Base-by-base conservation (phyloP, 2,888 invertebrate genomes). In the Pyralis farinalis region DNA sequence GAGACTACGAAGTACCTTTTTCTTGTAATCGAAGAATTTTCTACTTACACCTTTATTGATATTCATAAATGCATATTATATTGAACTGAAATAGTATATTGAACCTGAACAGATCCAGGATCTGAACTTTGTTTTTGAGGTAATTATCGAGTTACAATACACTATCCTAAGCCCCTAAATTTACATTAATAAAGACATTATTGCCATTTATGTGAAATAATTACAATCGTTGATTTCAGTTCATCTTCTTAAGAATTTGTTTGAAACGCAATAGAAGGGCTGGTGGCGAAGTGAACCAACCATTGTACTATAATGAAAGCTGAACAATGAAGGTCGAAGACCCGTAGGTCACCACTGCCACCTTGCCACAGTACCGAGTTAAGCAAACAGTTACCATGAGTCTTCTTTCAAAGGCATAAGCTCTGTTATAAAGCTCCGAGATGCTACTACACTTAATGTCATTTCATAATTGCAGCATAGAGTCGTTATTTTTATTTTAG, bases 271-370 rank as follows among this genome's bases (percentile, higher is more conserved):
- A 29, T 34, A 29, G 53, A 44, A 53, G 48, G 43, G 49, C 53
- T 59, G 55, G 58, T 61, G 54, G 51, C 53, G 52, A 51, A 46
- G 47, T 46, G 55, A 63, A 58, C 54, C 63, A 60, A 65, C 71
- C 73, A 73, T 81, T 79, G 81, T 77, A 70, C 73, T 76, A 52
- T 72, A 73, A 78, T 78, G 75, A 68, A 77, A 75, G 71, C 67
- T 75, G 71, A 84, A 83, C 84, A 85, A 84, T 83, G 71, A 74
- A 70, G 84, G 84, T 83, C 85, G 78, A 71, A 71, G 83, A 82
- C 83, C 82, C 71, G 67, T 62, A 68, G 83, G 81, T 80, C 78
- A 78, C 68, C 69, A 63, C 74, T 63, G 62, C 70, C 65, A 70
- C 67, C 63, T 71, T 54, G 51, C 66, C 58, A 55, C 64, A 55